phyloP scores from a whole-genome alignment of 2,797 vertebrate genomes.

The Atherinosoma microstoma region DNA sequence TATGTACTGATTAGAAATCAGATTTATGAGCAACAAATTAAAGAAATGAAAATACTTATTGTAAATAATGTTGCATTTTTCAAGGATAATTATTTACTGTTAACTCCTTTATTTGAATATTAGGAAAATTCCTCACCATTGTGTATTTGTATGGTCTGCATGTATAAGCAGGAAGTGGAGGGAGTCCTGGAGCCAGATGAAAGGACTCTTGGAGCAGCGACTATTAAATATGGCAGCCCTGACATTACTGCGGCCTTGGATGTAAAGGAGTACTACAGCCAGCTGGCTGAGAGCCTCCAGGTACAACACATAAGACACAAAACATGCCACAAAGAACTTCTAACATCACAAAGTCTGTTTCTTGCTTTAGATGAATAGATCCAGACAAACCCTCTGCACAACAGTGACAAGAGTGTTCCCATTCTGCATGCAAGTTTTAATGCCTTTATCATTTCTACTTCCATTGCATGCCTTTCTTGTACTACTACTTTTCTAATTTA shows the following conservation, averaged over 20 bases:
- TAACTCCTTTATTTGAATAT: background rate
- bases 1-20: background rate
- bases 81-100: too few species aligned
- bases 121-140: background rate
- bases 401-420: background rate
- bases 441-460: background rate
- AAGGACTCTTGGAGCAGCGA: conserved; percentile 44
- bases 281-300: conserved; percentile 82
- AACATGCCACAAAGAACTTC: conserved; percentile 44
- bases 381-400: conserved; percentile 8
- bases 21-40: background rate
- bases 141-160: conserved; percentile 31
- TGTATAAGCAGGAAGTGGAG: conserved; percentile 69
- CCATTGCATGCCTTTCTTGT: background rate
- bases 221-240: conserved; percentile 74
- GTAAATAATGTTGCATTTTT: background rate
- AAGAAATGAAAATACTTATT: background rate
- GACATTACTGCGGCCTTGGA: conserved; percentile 75
- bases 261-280: conserved; percentile 80
- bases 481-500: conserved; percentile 4
- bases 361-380: conserved; percentile 25
- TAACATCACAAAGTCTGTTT: conserved; percentile 12
- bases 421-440: background rate
- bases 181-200: conserved; percentile 58
- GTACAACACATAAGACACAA: conserved; percentile 64